Base-by-base conservation (phyloP, 35 echinoderm and acorn worm species). In the Strongylocentrotus purpuratus region DNA sequence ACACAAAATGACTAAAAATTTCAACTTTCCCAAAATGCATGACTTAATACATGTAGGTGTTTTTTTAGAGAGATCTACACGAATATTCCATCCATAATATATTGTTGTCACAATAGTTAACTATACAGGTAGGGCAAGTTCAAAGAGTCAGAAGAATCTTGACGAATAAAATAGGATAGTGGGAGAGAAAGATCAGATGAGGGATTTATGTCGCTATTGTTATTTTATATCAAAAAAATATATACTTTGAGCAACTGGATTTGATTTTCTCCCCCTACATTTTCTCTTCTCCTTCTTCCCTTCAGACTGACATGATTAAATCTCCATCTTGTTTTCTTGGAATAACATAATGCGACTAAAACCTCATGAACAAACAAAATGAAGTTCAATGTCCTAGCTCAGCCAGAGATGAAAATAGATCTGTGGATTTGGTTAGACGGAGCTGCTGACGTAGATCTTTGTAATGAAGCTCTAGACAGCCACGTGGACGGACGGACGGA, bases 241-340 rank as follows among this genome's bases (percentile, higher is more conserved):
- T n/a, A 55, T 55, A 41, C 17, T 59, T 59, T 59, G 2, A 17
- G 17, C 52, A 59, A 59, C 65, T 78, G 22, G 22, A 22, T 25
- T 78, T 78, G 28, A 78, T 78, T 78, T n/a, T 41, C 3, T 41
- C 35, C 35, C 35, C 17, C 11, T 13, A 55, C 8, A 20, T 65
- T 8, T 78, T 78, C 65, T 3, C 28, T 5, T 28, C 65, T 78
- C 28, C 50, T 7, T 28, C 7, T 18, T 8, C 25, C 65, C 20
- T 78, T 78, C 65, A 22, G 20, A 28, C 5, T 78, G 65, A 22
- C 20, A n/a, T n/a, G 65, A 78, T 78, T 28, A 78, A 78, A 78
- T n/a, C 65, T 78, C 65, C 65, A 78, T 78, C 65, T 78, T 78
- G 65, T 28, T 78, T 78, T 78, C 65, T 78, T 78, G 65, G 65